These are phyloP conservation scores for Acridotheres tristis DNA, from an alignment of 2,797 vertebrate species.

Conservation along the genomic window DNA sequence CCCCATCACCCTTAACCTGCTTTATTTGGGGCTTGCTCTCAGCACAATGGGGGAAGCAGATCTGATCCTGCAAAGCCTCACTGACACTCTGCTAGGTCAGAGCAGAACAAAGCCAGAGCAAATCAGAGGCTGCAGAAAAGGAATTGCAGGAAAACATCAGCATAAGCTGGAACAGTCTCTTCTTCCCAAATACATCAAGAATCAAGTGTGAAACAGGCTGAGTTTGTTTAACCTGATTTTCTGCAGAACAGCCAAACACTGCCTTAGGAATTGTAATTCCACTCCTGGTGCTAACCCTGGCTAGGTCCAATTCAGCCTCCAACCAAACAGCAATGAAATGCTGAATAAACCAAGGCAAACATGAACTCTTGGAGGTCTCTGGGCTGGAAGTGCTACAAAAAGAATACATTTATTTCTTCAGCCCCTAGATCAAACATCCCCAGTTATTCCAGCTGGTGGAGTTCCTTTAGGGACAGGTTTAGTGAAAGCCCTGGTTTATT, in stretches of 20 bases:
- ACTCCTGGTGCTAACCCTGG: not conserved
- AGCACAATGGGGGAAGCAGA: not conserved
- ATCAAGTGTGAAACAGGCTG: not conserved
- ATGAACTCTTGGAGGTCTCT: not conserved
- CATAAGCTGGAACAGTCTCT: not conserved
- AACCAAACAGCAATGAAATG: not conserved
- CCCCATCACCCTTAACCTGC: not conserved
- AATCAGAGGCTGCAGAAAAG: not conserved
- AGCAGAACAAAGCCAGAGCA: slow-evolving; percentile 12
- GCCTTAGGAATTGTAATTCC: not conserved
- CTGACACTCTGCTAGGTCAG: not conserved
- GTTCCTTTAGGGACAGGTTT: not conserved
- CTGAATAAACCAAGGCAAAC: not conserved
- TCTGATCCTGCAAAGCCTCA: not conserved
- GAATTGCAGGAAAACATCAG: not conserved
- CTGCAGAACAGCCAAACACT: not conserved
- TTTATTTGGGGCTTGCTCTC: not conserved
- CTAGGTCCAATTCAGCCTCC: not conserved
- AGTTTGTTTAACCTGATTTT: not conserved
- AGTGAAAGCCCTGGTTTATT: not conserved
- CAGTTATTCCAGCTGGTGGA: not conserved
- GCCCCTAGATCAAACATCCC: not conserved
- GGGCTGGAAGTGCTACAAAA: not conserved
- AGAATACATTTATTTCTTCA: not conserved
- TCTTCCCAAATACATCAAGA: not conserved